A percentile compares a stretch with the other conserved stretches of the same genome.
Conservation (phyloP, 2,797 vertebrate species). For the Perodicticus potto region DNA sequence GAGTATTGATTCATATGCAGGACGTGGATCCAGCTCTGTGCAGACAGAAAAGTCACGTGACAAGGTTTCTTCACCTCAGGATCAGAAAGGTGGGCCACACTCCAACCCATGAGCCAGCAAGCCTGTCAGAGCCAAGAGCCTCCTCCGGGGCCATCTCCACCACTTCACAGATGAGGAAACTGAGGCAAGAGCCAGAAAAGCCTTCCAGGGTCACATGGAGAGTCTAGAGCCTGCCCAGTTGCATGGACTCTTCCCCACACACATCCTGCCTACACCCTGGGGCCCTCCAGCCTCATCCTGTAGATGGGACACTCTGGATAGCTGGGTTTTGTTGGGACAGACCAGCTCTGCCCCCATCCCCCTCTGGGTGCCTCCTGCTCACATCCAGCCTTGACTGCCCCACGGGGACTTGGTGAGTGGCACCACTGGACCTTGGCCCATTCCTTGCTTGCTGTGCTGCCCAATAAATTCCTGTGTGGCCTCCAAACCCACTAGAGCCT, state of each 20-base stretch:
- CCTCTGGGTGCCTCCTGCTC: background rate
- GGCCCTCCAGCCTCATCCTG: no score
- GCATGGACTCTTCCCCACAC: background rate
- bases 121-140: background rate
- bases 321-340: background rate
- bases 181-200: background rate
- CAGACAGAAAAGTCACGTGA: background rate
- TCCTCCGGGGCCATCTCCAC: background rate
- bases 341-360: fast-evolving
- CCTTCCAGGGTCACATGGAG: background rate
- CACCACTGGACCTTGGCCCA: background rate
- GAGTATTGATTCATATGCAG: background rate
- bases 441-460: background rate
- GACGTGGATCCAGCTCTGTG: background rate
- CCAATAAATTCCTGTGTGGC: background rate
- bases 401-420: background rate
- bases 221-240: background rate
- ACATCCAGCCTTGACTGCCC: background rate
- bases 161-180: constrained; percentile 23
- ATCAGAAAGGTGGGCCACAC: background rate
- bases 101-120: background rate
- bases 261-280: background rate
- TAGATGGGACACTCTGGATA: background rate
- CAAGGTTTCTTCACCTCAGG: background rate
- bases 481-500: background rate